phyloP scores from a whole-genome alignment of 2,888 invertebrate genomes.

The Aspidiotus destructor region DNA sequence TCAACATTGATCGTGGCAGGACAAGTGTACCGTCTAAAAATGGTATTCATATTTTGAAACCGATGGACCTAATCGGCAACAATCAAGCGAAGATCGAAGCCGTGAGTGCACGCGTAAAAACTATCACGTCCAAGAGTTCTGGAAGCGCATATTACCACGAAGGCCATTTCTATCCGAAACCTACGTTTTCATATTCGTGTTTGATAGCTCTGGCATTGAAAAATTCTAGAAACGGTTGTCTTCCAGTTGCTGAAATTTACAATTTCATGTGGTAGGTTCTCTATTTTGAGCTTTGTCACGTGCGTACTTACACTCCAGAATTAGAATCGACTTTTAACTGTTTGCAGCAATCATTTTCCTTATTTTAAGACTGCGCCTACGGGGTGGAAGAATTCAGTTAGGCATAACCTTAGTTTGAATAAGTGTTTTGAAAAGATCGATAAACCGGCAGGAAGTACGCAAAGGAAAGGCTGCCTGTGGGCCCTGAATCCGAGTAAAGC shows the following conservation, averaged over 20 bases:
- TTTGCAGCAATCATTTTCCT: constrained; percentile 86
- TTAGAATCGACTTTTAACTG: constrained; percentile 35
- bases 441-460: constrained; percentile 68
- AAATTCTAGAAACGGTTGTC: constrained; percentile 84
- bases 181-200: constrained; percentile 95
- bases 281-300: background rate
- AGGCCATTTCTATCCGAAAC: constrained; percentile 64
- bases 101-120: background rate
- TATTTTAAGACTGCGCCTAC: constrained; percentile 97
- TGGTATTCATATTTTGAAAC: constrained; percentile 19
- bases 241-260: constrained; percentile 97
- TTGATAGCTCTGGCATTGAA: constrained; percentile 96
- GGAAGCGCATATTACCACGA: constrained; percentile 19
- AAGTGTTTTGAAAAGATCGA: constrained; percentile 98
- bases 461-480: constrained; percentile 71
- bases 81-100: constrained; percentile 13
- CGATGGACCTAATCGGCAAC: constrained; percentile 11
- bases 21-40: background rate
- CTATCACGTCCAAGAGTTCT: background rate
- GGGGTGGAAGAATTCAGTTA: constrained; percentile 98
- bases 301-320: background rate
- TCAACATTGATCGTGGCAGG: background rate
- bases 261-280: constrained; percentile 88
- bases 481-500: constrained; percentile 92
- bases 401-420: constrained; percentile 93